phyloP scores from a whole-genome alignment of 1,140 invertebrate genomes.

The Heliconius himera region DNA sequence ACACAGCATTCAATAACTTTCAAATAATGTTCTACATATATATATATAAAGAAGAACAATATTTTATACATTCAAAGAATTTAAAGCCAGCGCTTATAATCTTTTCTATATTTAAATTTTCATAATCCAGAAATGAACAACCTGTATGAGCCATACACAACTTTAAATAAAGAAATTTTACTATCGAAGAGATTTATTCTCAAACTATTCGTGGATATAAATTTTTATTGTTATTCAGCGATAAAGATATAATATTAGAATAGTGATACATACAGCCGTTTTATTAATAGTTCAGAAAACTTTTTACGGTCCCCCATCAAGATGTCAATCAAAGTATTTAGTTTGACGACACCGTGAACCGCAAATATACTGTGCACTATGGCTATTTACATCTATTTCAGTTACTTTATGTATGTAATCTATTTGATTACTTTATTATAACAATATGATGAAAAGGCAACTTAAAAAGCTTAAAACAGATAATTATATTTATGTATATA shows the following conservation, averaged over 20 bases:
- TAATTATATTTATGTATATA: neutral
- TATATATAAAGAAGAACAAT: too few relatives aligned
- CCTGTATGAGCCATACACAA: too few relatives aligned
- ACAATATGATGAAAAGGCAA: neutral
- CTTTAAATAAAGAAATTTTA: neutral
- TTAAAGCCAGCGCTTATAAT: too few relatives aligned
- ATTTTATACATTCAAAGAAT: too few relatives aligned
- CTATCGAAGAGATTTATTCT: neutral
- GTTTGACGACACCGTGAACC: slow-evolving; percentile 53
- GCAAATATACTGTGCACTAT: slow-evolving; percentile 28
- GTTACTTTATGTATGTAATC: neutral
- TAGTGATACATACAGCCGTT: slow-evolving; percentile 31
- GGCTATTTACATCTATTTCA: neutral
- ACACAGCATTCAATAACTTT: too few relatives aligned
- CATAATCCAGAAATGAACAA: too few relatives aligned
- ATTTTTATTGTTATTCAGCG: neutral
- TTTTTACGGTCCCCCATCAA: slow-evolving; percentile 56
- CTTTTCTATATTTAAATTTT: too few relatives aligned
- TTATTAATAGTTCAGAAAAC: slow-evolving; percentile 54
- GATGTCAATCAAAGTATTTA: slow-evolving; percentile 58
- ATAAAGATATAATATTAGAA: neutral
- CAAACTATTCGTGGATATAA: neutral
- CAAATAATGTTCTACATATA: too few relatives aligned
- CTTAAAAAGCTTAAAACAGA: neutral
- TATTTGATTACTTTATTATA: too few relatives aligned